Evolutionary conservation across 1,140 invertebrate genomes (phyloP), one percentile per base, ranked within the genome.

Genomic region (Anthonomus grandis): DNA sequence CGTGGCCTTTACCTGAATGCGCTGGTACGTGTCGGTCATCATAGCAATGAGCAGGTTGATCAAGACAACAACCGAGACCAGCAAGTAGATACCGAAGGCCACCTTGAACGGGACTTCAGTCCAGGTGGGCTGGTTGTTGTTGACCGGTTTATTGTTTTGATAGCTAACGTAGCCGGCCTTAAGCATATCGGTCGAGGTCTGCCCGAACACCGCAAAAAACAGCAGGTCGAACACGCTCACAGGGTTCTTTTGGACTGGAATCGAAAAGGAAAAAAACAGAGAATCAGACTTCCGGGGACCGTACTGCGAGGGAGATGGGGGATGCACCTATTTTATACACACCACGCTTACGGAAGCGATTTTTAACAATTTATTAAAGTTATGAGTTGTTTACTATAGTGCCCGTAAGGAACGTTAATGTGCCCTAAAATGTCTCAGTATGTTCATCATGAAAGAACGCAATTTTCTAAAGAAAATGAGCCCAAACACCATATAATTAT

Each of bases 1-100:
- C n/a, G n/a, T n/a, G n/a, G 36, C 17, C 59, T 60, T 76, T 84
- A 87, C 91, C 81, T 97, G 88, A 73, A 99, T 99, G 67, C 95
- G 82, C 75, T 99, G 96, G 78, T 99, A 99, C 22, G 97, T 99
- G 81, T 99, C 96, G 70, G 93, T 96, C 96, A 99, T 98, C 97
- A 99, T 99, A 81, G 97, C 97, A 84, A 99, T 99, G 66, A 99
- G 86, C 53, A 99, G 83, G 80, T 99, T 99, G 78, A 99, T 98
- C 55, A 99, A 83, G 49, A 99, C 97, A 69, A 99, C 92, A 59
- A 98, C 90, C 46, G 95, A 97, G 53, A 99, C 94, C 84, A 98
- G 83, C 91, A 98, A 94, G 80, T 98, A 99, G 67, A 96, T 88
- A 50, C 87, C 89, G 76, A 89, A 89, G 53, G 87, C 82, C 64